These are phyloP conservation scores for Eledona agricola DNA, from an alignment of 2,888 invertebrate species.

Conservation along the genomic window DNA sequence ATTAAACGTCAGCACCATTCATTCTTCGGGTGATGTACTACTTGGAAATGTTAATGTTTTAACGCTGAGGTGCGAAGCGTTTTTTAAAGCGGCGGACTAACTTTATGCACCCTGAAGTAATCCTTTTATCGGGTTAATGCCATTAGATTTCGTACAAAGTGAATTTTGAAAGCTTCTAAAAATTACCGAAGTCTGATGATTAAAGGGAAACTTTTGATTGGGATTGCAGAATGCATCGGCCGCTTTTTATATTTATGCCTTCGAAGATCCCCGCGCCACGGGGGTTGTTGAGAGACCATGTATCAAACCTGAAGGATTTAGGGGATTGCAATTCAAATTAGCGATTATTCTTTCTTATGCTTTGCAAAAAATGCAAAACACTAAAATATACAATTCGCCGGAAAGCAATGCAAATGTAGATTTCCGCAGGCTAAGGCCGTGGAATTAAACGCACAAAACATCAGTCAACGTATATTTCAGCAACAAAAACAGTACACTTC, in stretches of 20 bases:
- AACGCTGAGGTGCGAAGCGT: conserved; percentile 37
- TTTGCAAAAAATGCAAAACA: conserved; percentile 51
- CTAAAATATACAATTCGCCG: conserved; percentile 48
- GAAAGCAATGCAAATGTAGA: conserved; percentile 48
- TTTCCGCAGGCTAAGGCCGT: conserved; percentile 39
- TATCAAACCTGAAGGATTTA: conserved; percentile 61
- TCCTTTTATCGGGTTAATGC: conserved; percentile 51
- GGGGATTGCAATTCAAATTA: conserved; percentile 60
- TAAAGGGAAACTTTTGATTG: conserved; percentile 55
- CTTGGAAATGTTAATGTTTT: conserved; percentile 34
- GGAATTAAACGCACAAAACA: too few species aligned
- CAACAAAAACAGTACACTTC: too few species aligned
- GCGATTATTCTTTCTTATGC: conserved; percentile 54
- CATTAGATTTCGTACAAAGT: conserved; percentile 51
- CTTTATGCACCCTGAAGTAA: conserved; percentile 46
- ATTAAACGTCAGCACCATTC: conserved; percentile 60
- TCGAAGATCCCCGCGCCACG: conserved; percentile 17
- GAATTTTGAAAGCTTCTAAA: conserved; percentile 54
- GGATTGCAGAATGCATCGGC: conserved; percentile 46
- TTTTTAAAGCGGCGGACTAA: conserved; percentile 39
- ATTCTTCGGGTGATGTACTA: conserved; percentile 54
- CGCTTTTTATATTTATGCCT: conserved; percentile 26
- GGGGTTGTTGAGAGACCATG: conserved; percentile 45
- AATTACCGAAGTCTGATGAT: conserved; percentile 50
- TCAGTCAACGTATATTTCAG: too few species aligned